Percentiles rank a stretch among this genome's conserved stretches.
These are phyloP conservation scores for Chrysaora quinquecirrha DNA, from an alignment of 30 jellyfish, hydroid and myxozoan species.

Conservation along the genomic window DNA sequence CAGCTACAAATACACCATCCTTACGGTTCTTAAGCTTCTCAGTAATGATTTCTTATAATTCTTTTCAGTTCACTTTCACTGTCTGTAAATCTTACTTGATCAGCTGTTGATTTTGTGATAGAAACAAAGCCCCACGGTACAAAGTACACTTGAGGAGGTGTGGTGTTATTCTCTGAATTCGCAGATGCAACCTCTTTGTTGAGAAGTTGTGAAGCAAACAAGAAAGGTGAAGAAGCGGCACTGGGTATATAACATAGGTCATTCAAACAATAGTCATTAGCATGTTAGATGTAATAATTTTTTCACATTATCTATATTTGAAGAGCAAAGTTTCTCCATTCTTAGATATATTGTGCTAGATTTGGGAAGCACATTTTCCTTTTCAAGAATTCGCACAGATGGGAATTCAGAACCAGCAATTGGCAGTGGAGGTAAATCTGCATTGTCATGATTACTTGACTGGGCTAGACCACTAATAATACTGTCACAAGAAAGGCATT, in stretches of 20 bases:
- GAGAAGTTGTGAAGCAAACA: not conserved
- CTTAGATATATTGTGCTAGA: conserved; percentile 13
- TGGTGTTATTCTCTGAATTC: not conserved
- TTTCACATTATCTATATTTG: not conserved
- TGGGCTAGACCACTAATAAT: not conserved
- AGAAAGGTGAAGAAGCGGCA: not conserved
- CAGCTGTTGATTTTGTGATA: not conserved
- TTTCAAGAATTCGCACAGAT: not conserved
- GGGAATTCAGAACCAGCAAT: not conserved
- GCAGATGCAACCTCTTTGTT: not conserved
- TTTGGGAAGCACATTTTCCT: not conserved
- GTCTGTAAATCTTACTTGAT: not conserved
- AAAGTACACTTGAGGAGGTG: not conserved
- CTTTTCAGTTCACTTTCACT: not conserved
- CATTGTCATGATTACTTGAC: not conserved
- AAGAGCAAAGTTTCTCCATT: conserved; percentile 20
- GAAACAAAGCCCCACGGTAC: not conserved
- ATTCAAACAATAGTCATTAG: conserved; percentile 6
- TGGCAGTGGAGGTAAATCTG: not conserved
- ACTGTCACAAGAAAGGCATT: not conserved
- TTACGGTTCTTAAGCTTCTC: not conserved
- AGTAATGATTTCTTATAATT: not conserved
- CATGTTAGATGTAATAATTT: not conserved
- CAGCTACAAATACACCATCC: not conserved
- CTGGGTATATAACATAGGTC: not conserved